Percentiles rank a stretch among this genome's conserved stretches.
Evolutionary conservation across 2,113 vertebrate genomes (phyloP).

Genomic region (Pholis gunnellus): DNA sequence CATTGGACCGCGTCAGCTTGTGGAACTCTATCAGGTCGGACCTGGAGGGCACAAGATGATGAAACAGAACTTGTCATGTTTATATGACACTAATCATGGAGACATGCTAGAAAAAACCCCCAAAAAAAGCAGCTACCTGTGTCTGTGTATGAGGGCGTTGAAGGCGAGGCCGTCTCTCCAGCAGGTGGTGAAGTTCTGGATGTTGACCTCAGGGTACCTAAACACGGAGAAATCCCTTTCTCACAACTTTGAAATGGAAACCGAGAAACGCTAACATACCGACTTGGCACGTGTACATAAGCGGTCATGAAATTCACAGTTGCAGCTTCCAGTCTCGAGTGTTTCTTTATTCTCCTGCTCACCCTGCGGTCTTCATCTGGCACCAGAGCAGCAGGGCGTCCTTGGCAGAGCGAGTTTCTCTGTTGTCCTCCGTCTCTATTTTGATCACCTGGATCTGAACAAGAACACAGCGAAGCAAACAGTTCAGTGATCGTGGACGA

Average conservation of each 20-base stretch:
- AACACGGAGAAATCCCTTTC: background rate
- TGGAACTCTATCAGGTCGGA: constrained; percentile 94
- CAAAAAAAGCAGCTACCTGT: constrained; percentile 86
- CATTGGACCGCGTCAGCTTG: constrained; percentile 94
- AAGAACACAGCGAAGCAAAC: background rate
- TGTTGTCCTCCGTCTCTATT: constrained; percentile 95
- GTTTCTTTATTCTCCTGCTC: constrained; percentile 50
- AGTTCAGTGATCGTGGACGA: background rate
- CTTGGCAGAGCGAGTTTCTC: constrained; percentile 95
- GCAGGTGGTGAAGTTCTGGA: constrained; percentile 97
- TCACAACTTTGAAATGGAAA: background rate
- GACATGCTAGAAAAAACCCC: background rate
- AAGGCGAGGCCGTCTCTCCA: constrained; percentile 97
- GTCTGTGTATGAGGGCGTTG: constrained; percentile 95
- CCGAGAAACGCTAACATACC: background rate
- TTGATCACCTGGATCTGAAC: constrained; percentile 94
- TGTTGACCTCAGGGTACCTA: constrained; percentile 95
- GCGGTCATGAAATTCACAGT: background rate
- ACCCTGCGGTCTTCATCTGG: constrained; percentile 97
- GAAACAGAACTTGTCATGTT: background rate
- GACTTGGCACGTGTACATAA: background rate
- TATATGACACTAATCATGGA: background rate
- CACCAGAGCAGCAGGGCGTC: constrained; percentile 96
- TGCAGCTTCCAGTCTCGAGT: background rate
- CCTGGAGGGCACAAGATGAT: constrained; percentile 71